Evolutionary conservation across 2,113 vertebrate species (phyloP).

Genomic region (Hydrolagus affinis): DNA sequence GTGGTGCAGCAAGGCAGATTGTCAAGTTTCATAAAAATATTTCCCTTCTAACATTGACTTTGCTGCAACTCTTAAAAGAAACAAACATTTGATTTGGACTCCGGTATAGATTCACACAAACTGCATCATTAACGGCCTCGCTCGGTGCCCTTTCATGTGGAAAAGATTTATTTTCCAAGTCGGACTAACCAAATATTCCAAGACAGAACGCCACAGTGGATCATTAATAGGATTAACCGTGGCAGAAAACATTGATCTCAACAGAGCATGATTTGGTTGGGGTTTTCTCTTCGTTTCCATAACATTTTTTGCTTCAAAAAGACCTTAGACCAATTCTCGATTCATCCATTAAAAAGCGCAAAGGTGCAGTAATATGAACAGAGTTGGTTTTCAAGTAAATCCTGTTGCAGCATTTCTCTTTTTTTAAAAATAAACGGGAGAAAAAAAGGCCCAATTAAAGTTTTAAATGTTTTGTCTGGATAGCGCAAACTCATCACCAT

Average conservation of each 20-base stretch:
- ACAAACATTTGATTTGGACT: not conserved
- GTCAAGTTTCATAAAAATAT: not conserved
- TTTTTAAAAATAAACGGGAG: too few relatives aligned
- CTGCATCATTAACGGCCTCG: not conserved
- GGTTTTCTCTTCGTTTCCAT: not conserved
- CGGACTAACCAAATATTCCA: not conserved
- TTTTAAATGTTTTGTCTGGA: too few relatives aligned
- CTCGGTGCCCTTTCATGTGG: not conserved
- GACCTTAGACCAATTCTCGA: not conserved
- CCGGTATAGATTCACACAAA: not conserved
- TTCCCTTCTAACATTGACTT: not conserved
- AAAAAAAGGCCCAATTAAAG: too few relatives aligned
- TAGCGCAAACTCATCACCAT: too few relatives aligned
- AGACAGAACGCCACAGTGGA: not conserved
- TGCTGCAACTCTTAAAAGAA: not conserved
- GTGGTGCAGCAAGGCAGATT: not conserved
- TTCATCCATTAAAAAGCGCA: too few relatives aligned
- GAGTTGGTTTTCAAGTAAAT: too few relatives aligned
- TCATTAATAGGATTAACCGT: not conserved
- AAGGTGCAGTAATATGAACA: too few relatives aligned
- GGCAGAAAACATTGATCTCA: not conserved
- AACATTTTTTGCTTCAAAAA: not conserved
- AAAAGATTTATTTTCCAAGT: not conserved
- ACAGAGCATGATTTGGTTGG: not conserved
- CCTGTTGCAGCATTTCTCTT: too few relatives aligned